Percentiles rank a stretch among this genome's conserved stretches.
Conservation (phyloP, 1,140 invertebrate genomes). For the Magallana gigas region DNA sequence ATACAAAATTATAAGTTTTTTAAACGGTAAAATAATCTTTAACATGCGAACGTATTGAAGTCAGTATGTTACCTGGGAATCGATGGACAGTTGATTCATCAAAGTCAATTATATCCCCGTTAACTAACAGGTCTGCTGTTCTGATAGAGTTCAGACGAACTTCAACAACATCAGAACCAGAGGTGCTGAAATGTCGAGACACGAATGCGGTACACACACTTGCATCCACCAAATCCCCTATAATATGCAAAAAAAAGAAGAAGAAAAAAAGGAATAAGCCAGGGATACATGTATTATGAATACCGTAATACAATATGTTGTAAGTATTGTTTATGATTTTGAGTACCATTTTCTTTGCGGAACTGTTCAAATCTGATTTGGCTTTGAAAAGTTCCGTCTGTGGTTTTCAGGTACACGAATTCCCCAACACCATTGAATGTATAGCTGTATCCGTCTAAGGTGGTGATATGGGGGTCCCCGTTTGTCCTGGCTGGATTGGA, state of each 20-base stretch:
- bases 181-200: background rate
- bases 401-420: constrained; percentile 40
- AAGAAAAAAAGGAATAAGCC: too few species aligned
- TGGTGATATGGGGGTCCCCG: constrained; percentile 62
- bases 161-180: constrained; percentile 24
- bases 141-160: constrained; percentile 49
- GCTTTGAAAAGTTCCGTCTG: background rate
- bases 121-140: constrained; percentile 36
- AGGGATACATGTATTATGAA: too few species aligned
- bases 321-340: too few species aligned
- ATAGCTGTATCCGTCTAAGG: constrained; percentile 60
- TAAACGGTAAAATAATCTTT: too few species aligned
- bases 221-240: background rate
- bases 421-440: constrained; percentile 67
- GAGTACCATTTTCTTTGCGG: background rate
- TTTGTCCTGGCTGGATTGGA: constrained; percentile 22
- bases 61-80: constrained; percentile 7
- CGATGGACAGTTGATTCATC: background rate
- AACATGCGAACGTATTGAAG: too few species aligned
- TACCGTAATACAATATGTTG: too few species aligned
- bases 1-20: too few species aligned
- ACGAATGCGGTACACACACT: constrained; percentile 49
- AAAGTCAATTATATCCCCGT: constrained; percentile 41
- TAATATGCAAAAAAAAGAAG: too few species aligned
- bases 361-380: constrained; percentile 35